Base-by-base conservation (phyloP, 2,797 vertebrate species). In the Lepus oiostolus region DNA sequence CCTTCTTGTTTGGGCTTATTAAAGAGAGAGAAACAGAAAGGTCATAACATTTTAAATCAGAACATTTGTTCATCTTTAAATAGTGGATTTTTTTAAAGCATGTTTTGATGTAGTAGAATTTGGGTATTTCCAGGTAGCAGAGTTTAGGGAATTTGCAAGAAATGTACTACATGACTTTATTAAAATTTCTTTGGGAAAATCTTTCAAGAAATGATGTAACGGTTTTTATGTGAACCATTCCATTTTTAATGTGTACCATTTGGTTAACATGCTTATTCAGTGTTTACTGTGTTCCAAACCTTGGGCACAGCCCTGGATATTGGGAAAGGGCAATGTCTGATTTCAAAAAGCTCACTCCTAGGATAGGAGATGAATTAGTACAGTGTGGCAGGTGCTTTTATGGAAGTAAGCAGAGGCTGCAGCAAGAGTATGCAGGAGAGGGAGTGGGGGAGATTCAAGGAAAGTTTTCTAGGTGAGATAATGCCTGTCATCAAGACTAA, bases 91-190 rank as follows among this genome's bases (percentile, higher is more conserved):
- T 35, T 50, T 95, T 58, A 3, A 21, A 80, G 11, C 38, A 70
- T 92, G 35, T 90, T 85, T 90, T 19, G 89, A 19, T 93, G 16
- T 90, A 42, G 54, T 32, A 26, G 58, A 58, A 14, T 58, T 58
- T 9, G 35, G 16, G 28, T 63, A 50, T 93, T 84, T 85, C 16
- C 9, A 79, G 88, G 58, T 72, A 80, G 28, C 24, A 72, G 26
- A 74, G 28, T 88, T 85, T 0, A 82, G 21, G 1, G 24, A 96
- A 95, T 91, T 85, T 72, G 88, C 4, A 93, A 88, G 81, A 72
- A 89, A 60, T 68, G 77, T 21, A 47, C n/a, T 91, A 19, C 80
- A 67, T 93, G 89, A 65, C n/a, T 93, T 94, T 86, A 71, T 12
- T 87, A 30, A 62, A 74, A 7, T 50, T 32, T 62, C 13, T 72